Evolutionary conservation across 2,888 invertebrate species (phyloP), one percentile per base, ranked within the genome.

Genomic region (Heliothis peltigera): DNA sequence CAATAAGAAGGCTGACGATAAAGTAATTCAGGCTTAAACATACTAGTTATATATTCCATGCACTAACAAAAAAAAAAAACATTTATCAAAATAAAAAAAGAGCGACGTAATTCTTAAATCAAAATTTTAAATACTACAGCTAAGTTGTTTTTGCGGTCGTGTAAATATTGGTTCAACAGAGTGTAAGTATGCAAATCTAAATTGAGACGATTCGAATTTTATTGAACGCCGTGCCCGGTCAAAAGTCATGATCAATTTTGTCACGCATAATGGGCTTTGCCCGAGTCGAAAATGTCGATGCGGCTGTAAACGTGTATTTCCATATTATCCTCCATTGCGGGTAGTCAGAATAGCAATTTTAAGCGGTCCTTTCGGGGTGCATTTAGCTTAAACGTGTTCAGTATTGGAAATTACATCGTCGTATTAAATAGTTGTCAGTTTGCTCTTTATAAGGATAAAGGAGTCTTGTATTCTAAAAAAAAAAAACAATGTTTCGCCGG

Each of bases 241-340:
- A 69, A 57, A 75, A 69, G 70, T 71, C 71, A 75, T 69, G 75
- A 69, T 69, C 70, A 71, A 75, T 69, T 71, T 69, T 61, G 75
- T 75, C 70, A 71, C 70, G 70, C 53, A 51, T 75, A 71, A 71
- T 69, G 49, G 75, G 56, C 70, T 57, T 54, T 71, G 57, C 62
- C 61, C 75, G 49, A 57, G 56, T 69, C 75, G 62, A 57, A 70
- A 71, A 61, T 51, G 70, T 69, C 63, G 75, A 71, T 71, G 57
- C 35, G 51, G 62, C 62, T 75, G 70, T 69, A 58, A 75, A 54
- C 57, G 70, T 69, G 46, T 69, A 75, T 71, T 71, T 62, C 54
- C 76, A 75, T 70, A 75, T 76, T 71, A 76, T 60, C 57, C 59
- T 57, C 59, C 65, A 54, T 51, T 71, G 58, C 47, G 65, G 65